Conservation (phyloP, 2,797 vertebrate genomes). For the Poecilia velifera region DNA sequence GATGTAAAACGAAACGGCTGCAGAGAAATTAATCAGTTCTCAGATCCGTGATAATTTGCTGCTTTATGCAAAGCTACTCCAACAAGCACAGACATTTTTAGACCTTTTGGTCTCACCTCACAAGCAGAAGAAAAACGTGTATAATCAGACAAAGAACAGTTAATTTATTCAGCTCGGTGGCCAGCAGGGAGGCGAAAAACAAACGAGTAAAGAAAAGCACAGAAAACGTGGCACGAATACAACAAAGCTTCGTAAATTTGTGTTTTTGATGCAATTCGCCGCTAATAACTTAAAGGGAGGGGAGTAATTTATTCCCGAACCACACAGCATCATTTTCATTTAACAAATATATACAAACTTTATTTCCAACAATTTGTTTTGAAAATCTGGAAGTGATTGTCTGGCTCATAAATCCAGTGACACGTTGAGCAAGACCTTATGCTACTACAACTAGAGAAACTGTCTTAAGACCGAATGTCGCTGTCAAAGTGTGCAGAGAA, state of each 20-base stretch:
- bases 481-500: slow-evolving; percentile 17
- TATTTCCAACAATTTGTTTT: slow-evolving; percentile 43
- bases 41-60: slow-evolving; percentile 51
- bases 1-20: slow-evolving; percentile 67
- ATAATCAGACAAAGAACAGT: slow-evolving; percentile 47
- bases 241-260: slow-evolving; percentile 42
- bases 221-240: slow-evolving; percentile 47
- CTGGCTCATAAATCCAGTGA: slow-evolving; percentile 39
- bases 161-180: slow-evolving; percentile 63
- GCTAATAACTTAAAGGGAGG: slow-evolving; percentile 35
- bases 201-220: slow-evolving; percentile 53
- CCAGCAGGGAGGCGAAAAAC: slow-evolving; percentile 58
- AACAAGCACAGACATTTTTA: slow-evolving; percentile 41
- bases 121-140: slow-evolving; percentile 5
- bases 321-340: slow-evolving; percentile 35
- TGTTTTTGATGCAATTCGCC: slow-evolving; percentile 44
- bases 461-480: slow-evolving; percentile 5
- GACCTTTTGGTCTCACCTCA: slow-evolving; percentile 36
- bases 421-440: slow-evolving; percentile 14
- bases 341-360: slow-evolving; percentile 46
- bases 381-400: slow-evolving; percentile 50
- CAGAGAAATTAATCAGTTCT: slow-evolving; percentile 56
- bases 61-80: slow-evolving; percentile 46
- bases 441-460: slow-evolving; percentile 7
- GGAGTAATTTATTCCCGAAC: slow-evolving; percentile 33